Conservation (phyloP, 2,113 vertebrate genomes). For the Epinephelus lanceolatus region DNA sequence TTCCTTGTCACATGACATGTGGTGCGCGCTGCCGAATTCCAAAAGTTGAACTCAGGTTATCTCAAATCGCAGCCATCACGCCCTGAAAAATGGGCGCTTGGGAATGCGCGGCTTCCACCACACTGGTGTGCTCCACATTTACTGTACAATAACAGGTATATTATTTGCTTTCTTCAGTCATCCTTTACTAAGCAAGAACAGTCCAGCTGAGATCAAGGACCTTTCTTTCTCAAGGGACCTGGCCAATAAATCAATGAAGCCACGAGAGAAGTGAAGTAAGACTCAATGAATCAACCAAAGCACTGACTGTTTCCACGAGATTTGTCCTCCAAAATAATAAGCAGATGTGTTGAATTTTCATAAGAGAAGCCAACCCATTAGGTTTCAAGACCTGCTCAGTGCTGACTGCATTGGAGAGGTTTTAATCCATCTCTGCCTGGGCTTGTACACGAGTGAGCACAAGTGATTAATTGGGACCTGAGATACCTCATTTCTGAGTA, state of each 20-base stretch:
- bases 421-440: slow-evolving; percentile 35
- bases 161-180: background rate
- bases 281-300: slow-evolving; percentile 1
- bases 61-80: no score
- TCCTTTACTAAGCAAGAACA: background rate
- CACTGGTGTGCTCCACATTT: background rate
- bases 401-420: slow-evolving; percentile 21
- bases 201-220: background rate
- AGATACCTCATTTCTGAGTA: slow-evolving; percentile 30
- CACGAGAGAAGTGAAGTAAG: background rate
- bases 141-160: background rate
- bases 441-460: slow-evolving; percentile 22
- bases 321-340: slow-evolving; percentile 6
- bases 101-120: background rate
- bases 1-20: no score
- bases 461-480: slow-evolving; percentile 29
- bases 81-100: no score
- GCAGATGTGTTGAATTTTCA: slow-evolving; percentile 14
- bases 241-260: background rate
- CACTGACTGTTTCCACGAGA: background rate
- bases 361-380: slow-evolving; percentile 26
- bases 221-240: background rate
- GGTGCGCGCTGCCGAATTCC: no score
- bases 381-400: slow-evolving; percentile 21
- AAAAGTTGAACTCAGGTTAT: no score